These are phyloP conservation scores for Micromesistius poutassou DNA, from an alignment of 2,797 vertebrate genomes.

Conservation along the genomic window DNA sequence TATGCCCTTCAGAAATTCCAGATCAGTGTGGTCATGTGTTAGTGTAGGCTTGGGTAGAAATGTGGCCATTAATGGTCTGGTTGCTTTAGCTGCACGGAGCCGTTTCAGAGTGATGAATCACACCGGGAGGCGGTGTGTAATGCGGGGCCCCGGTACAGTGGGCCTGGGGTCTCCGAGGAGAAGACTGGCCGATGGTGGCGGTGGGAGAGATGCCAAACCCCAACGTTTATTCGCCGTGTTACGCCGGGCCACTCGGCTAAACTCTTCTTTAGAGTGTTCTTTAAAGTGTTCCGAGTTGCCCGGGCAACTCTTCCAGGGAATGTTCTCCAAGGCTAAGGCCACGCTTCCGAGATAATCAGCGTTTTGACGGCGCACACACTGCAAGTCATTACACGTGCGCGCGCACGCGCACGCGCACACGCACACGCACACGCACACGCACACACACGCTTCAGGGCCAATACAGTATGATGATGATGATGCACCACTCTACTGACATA, in stretches of 20 bases:
- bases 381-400: neutral
- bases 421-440: constrained; percentile 24
- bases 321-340: neutral
- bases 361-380: neutral
- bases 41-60: constrained; percentile 65
- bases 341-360: constrained; percentile 3
- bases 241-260: constrained; percentile 16
- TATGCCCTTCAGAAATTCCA: constrained; percentile 53
- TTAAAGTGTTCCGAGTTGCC: neutral
- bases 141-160: constrained; percentile 41
- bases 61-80: constrained; percentile 63
- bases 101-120: constrained; percentile 68
- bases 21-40: constrained; percentile 67
- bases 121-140: constrained; percentile 27
- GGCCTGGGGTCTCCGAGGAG: constrained; percentile 36
- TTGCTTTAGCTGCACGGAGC: constrained; percentile 71
- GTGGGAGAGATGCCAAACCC: constrained; percentile 36
- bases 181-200: constrained; percentile 34
- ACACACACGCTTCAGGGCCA: no score
- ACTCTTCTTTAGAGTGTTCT: no score
- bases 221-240: constrained; percentile 15
- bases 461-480: no score
- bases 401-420: neutral
- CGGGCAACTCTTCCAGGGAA: constrained; percentile 1
- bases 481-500: no score